phyloP scores from a whole-genome alignment of 1,140 invertebrate genomes.

The Drosophila triauraria region DNA sequence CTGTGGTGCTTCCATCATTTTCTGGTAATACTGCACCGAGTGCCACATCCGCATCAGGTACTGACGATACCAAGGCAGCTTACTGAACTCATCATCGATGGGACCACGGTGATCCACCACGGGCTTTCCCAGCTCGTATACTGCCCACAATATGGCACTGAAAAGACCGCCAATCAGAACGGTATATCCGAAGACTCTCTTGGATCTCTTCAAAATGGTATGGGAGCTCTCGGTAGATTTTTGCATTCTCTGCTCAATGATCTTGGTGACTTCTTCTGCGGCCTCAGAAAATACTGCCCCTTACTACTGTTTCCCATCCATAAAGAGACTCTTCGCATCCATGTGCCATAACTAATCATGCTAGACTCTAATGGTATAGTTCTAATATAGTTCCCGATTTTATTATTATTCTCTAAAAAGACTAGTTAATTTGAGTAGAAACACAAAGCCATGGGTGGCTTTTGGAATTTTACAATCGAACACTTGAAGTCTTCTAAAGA shows the following conservation, averaged over 20 bases:
- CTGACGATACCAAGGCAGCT: constrained; percentile 89
- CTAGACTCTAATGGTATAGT: neutral
- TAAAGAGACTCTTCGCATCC: constrained; percentile 1
- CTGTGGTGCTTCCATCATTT: constrained; percentile 96
- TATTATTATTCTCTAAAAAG: constrained; percentile 3
- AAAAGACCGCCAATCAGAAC: constrained; percentile 85
- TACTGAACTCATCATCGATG: constrained; percentile 92
- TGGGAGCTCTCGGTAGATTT: neutral
- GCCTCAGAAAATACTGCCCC: neutral
- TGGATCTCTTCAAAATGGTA: constrained; percentile 5
- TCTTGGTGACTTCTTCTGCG: neutral
- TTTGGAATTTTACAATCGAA: neutral
- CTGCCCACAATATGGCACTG: constrained; percentile 86
- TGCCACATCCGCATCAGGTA: constrained; percentile 91
- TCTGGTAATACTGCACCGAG: constrained; percentile 92
- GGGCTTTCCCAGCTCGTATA: constrained; percentile 90
- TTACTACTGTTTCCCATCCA: constrained; percentile 3
- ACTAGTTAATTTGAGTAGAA: constrained; percentile 2
- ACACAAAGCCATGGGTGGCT: neutral
- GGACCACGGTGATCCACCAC: constrained; percentile 90
- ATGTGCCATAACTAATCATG: constrained; percentile 26
- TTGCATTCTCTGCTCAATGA: neutral
- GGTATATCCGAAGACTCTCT: constrained; percentile 29
- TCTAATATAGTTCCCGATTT: neutral
- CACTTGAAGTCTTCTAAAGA: too few relatives aligned